Percentiles rank a stretch among this genome's conserved stretches.
Conservation (phyloP, 2,888 invertebrate species). For the Lordiphosa fenestrarum region DNA sequence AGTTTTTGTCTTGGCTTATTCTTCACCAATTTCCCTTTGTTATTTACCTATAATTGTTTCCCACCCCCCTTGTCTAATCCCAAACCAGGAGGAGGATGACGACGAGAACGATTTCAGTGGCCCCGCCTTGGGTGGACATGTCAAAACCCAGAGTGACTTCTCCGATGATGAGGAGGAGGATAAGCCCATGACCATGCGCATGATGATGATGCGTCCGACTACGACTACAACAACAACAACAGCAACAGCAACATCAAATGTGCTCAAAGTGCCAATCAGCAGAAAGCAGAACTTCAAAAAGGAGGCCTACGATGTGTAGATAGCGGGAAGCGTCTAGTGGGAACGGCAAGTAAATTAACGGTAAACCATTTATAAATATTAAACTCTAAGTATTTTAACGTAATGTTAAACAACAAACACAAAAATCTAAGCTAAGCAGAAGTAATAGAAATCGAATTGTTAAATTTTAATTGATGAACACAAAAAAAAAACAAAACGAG, state of each 20-base stretch:
- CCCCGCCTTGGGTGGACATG: conserved; percentile 79
- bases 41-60: not conserved
- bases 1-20: conserved; percentile 4
- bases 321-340: conserved; percentile 9
- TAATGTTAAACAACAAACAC: conserved; percentile 50
- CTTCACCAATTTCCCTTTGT: conserved; percentile 11
- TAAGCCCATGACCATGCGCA: conserved; percentile 80
- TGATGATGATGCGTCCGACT: conserved; percentile 70
- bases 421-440: conserved; percentile 13
- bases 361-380: conserved; percentile 52
- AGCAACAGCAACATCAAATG: conserved; percentile 72
- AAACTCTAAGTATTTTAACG: conserved; percentile 65
- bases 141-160: conserved; percentile 79
- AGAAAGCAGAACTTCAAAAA: conserved; percentile 81
- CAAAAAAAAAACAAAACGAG: conserved; percentile 32
- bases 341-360: conserved; percentile 24
- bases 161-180: conserved; percentile 81
- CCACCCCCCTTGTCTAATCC: not conserved
- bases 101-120: conserved; percentile 81
- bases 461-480: conserved; percentile 25
- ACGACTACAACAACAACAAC: conserved; percentile 53
- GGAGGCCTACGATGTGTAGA: conserved; percentile 83
- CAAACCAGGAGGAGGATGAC: conserved; percentile 65
- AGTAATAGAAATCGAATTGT: conserved; percentile 31
- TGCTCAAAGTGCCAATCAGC: conserved; percentile 79